These are phyloP conservation scores for Heterotis niloticus DNA, from an alignment of 2,113 vertebrate species.

Conservation along the genomic window DNA sequence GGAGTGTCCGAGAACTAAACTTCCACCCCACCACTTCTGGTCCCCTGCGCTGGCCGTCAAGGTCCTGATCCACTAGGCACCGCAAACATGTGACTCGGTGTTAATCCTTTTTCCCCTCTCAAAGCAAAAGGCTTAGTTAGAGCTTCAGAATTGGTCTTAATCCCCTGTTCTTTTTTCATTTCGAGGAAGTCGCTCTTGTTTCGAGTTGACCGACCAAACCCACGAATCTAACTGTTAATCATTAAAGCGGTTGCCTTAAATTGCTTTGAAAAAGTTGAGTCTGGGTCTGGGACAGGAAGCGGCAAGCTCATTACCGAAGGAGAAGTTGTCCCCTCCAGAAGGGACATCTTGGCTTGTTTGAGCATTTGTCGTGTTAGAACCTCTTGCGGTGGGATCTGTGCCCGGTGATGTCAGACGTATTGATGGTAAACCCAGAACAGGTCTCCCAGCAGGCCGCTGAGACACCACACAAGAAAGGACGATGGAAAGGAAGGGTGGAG, in stretches of 20 bases:
- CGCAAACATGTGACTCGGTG: neutral
- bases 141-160: neutral
- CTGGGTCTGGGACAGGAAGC: neutral
- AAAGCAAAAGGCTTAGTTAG: neutral
- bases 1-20: neutral
- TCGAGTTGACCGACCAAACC: neutral
- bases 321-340: too few species aligned
- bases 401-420: too few species aligned
- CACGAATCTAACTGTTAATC: neutral
- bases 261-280: neutral
- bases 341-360: too few species aligned
- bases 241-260: neutral
- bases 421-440: too few species aligned
- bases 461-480: neutral
- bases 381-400: too few species aligned
- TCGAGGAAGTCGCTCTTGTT: neutral
- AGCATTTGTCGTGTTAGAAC: too few species aligned
- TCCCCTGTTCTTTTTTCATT: neutral
- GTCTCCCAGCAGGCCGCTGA: neutral
- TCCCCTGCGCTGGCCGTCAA: neutral
- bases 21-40: neutral
- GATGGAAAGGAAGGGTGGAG: neutral
- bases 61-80: neutral
- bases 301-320: neutral
- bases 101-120: constrained; percentile 7